Evolutionary conservation across 2,113 vertebrate genomes (phyloP), one percentile per base, ranked within the genome.

Genomic region (Oreochromis niloticus): DNA sequence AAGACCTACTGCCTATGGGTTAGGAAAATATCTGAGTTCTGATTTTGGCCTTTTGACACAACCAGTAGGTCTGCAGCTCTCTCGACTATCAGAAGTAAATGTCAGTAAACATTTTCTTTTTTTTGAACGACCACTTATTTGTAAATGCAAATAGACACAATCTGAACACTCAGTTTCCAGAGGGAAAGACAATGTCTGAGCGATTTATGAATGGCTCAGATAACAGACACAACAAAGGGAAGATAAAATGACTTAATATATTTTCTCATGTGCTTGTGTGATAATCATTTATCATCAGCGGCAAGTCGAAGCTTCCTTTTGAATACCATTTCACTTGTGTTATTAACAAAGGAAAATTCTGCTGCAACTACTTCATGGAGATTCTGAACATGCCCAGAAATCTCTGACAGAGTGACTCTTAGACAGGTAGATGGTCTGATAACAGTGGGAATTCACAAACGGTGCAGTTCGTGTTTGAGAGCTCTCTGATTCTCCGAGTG

Each of bases 201-300:
- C 83, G n/a, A 88, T 92, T 94, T 91, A 93, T 89, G 90, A 93
- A 90, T 63, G 59, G 24, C 81, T 85, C 87, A 78, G 89, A 94
- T 92, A 91, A 91, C 85, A 84, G 57, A 71, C 85, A 19, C 80
- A 87, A 92, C 91, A 92, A 93, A 93, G 78, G 41, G 85, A 68
- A 90, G 88, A 90, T 90, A 56, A 91, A 93, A 84, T 3, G 7
- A 63, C 82, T 94, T 92, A 90, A 92, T 93, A 86, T 61, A 84
- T 93, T 93, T 89, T 75, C 80, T 80, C 87, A 88, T 30, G 52
- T 63, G 81, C 89, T 88, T 36, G 41, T 52, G 73, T 52, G 81
- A 89, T 88, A 50, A 88, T 85, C 89, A 88, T 89, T 89, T 84
- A 85, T 90, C 89, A 81, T 82, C 82, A 46, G 50, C 52, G 1